A percentile compares a stretch with the other conserved stretches of the same genome.
These are phyloP conservation scores for Exaiptasia diaphana DNA, from an alignment of 64 coral and sea anemone species.

Conservation along the genomic window DNA sequence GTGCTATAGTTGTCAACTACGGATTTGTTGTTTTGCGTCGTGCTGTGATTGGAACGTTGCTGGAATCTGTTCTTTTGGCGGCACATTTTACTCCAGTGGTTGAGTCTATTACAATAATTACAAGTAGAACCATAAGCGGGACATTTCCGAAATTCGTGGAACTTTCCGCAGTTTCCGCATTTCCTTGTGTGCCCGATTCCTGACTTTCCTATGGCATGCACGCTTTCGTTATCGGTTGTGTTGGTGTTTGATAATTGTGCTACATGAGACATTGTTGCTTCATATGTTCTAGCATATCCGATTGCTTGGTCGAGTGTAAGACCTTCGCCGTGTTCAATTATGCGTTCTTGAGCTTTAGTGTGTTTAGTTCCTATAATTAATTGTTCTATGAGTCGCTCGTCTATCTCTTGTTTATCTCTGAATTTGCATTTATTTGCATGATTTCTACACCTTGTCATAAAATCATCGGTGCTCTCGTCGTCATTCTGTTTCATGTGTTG, in stretches of 20 bases:
- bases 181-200: neutral
- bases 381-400: neutral
- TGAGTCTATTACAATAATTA: constrained; percentile 29
- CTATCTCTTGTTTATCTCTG: neutral
- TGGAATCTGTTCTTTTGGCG: neutral
- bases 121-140: constrained; percentile 29
- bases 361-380: constrained; percentile 53
- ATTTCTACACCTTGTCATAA: neutral
- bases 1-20: neutral
- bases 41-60: neutral
- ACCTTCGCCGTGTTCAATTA: constrained; percentile 15
- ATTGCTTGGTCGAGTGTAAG: constrained; percentile 48
- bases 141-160: neutral
- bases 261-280: constrained; percentile 33
- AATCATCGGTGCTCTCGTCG: constrained; percentile 3
- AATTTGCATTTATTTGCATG: constrained; percentile 4
- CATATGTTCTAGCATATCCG: constrained; percentile 46
- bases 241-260: neutral
- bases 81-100: constrained; percentile 43
- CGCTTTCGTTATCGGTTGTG: neutral
- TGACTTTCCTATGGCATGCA: neutral
- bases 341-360: constrained; percentile 45
- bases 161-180: constrained; percentile 13
- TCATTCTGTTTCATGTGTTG: constrained; percentile 25
- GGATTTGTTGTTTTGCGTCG: neutral